Base-by-base conservation (phyloP, 2,888 invertebrate species). In the Heliconius hortense region DNA sequence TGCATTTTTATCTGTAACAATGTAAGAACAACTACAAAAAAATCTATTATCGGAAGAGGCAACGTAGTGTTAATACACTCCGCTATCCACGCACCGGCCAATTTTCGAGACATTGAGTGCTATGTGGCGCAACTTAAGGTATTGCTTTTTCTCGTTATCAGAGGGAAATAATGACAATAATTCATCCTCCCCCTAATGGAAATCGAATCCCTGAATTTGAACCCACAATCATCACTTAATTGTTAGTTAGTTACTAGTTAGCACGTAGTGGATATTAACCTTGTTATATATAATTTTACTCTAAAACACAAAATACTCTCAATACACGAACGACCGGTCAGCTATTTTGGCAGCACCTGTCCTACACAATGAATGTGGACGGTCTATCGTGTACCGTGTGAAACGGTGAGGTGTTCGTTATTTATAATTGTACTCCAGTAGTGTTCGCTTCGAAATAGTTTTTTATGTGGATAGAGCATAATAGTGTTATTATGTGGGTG, bases 391-490 rank as follows among this genome's bases (percentile, higher is more conserved):
- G 60, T 60, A 81, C 81, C 83, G 82, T 82, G 82, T 83, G 82
- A 78, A 83, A 80, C 75, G 77, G 80, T 82, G 82, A 82, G 81
- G 77, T 82, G 81, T 81, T 74, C 74, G 76, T 74, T 82, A 81
- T 82, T 82, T 83, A 81, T 82, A 82, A 82, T 82, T 79, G 81
- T 81, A 80, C 77, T 81, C 77, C 79, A 77, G 77, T 72, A 75
- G 79, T 77, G 78, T 74, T 76, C 76, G 79, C 77, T 79, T 77
- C 79, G 74, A 81, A 83, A 83, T 82, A 82, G 82, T 81, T 83
- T 81, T 82, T 82, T 81, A 82, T 82, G 79, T 72, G 76, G 31
- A 69, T 74, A 78, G 74, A 79, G 76, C 76, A 76, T 80, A 78
- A 76, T 77, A 77, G 79, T 77, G 80, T 79, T 80, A 80, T 81